Conservation (phyloP, 2,888 invertebrate genomes). For the Tolmerus cingulatus region DNA sequence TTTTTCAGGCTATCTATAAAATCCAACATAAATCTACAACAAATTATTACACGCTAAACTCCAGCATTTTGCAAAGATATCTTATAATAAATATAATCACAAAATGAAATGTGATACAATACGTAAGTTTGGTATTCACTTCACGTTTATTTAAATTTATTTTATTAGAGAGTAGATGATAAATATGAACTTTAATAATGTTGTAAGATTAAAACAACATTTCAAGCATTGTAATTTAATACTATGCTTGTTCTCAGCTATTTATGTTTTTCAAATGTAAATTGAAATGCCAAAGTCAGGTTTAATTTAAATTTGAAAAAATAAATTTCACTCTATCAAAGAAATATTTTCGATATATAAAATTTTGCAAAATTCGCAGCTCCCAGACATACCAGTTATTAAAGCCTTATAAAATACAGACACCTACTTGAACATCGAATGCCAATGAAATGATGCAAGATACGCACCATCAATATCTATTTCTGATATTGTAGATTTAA, state of each 20-base stretch:
- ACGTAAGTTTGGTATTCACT: not conserved
- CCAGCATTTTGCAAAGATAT: not conserved
- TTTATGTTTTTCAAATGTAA: not conserved
- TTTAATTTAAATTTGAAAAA: not conserved
- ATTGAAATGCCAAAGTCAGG: not conserved
- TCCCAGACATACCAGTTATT: not conserved
- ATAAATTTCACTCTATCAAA: not conserved
- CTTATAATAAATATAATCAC: not conserved
- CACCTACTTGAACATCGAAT: slow-evolving; percentile 17
- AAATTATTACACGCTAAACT: too few species aligned
- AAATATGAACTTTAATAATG: not conserved
- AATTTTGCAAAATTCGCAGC: not conserved
- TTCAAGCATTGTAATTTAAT: not conserved
- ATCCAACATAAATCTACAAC: too few species aligned
- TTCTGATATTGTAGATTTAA: not conserved
- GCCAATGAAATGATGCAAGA: slow-evolving; percentile 3
- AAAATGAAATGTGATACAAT: not conserved
- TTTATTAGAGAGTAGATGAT: not conserved
- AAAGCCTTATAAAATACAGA: not conserved
- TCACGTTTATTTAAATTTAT: not conserved
- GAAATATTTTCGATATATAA: not conserved
- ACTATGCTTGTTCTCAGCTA: not conserved
- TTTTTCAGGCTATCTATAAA: too few species aligned
- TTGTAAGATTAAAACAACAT: not conserved
- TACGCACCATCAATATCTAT: not conserved